Evolutionary conservation across 2,113 vertebrate genomes (phyloP).

Genomic region (Neodon shergylaensis): DNA sequence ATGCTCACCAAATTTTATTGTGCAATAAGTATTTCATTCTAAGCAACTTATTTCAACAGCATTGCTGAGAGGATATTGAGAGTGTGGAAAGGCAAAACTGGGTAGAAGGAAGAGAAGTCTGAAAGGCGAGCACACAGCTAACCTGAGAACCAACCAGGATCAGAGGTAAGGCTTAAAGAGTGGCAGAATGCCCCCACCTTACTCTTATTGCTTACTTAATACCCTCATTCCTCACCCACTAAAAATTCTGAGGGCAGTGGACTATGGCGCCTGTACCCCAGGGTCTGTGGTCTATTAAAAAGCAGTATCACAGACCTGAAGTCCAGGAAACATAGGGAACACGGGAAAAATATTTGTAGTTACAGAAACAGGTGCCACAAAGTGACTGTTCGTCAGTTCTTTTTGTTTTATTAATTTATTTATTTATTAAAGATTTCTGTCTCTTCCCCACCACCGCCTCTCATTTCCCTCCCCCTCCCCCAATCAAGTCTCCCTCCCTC

Average conservation of each 20-base stretch:
- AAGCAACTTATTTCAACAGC: neutral
- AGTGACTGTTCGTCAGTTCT: neutral
- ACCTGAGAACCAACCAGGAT: neutral
- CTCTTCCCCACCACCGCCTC: too few species aligned
- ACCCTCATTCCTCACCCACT: neutral
- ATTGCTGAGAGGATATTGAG: neutral
- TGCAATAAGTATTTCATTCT: neutral
- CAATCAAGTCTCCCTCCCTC: too few species aligned
- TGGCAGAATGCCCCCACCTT: neutral
- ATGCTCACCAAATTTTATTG: neutral
- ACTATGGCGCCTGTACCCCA: neutral
- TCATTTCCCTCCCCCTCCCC: too few species aligned
- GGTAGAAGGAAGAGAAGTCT: neutral
- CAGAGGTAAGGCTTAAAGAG: neutral
- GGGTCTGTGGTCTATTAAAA: neutral
- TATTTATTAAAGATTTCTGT: too few species aligned
- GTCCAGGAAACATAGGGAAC: neutral
- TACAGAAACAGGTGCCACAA: neutral
- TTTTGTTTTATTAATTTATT: too few species aligned
- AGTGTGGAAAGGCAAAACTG: neutral
- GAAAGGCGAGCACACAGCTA: accelerated
- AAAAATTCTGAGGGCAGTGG: neutral
- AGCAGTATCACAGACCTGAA: neutral
- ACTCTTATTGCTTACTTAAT: neutral
- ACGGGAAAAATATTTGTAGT: neutral